Evolutionary conservation across 1,140 invertebrate genomes (phyloP).

Genomic region (Penaeus vannamei): DNA sequence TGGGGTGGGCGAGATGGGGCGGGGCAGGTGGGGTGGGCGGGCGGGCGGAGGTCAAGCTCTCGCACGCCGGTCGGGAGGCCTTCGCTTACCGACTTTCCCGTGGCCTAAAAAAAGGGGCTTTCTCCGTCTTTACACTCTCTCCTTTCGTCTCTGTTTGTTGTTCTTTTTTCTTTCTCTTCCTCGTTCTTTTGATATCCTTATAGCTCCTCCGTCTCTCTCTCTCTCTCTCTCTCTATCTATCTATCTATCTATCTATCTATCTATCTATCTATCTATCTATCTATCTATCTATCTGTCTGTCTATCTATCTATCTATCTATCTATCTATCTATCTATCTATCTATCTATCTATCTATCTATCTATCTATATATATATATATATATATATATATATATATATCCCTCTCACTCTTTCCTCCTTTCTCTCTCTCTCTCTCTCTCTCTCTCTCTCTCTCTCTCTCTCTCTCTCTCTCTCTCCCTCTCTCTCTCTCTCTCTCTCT

Average conservation of each 20-base stretch:
- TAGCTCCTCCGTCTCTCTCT: neutral
- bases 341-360: neutral
- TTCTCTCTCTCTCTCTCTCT: neutral
- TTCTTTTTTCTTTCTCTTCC: neutral
- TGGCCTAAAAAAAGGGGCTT: no score
- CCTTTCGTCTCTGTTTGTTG: neutral
- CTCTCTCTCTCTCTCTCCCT: neutral
- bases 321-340: neutral
- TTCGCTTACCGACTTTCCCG: no score
- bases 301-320: no score
- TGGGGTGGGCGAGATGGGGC: no score
- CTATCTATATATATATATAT: constrained; percentile 21
- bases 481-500: neutral
- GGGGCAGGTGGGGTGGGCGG: no score
- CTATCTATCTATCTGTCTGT: no score
- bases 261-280: neutral
- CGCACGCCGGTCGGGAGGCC: no score
- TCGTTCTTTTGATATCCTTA: neutral
- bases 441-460: neutral
- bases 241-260: no score
- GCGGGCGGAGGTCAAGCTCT: no score
- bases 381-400: constrained; percentile 37
- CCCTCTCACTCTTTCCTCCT: no score
- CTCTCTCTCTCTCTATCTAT: no score
- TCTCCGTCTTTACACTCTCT: no score